Base-by-base conservation (phyloP, 2,797 vertebrate species). In the Oceanodroma leucorhoa region DNA sequence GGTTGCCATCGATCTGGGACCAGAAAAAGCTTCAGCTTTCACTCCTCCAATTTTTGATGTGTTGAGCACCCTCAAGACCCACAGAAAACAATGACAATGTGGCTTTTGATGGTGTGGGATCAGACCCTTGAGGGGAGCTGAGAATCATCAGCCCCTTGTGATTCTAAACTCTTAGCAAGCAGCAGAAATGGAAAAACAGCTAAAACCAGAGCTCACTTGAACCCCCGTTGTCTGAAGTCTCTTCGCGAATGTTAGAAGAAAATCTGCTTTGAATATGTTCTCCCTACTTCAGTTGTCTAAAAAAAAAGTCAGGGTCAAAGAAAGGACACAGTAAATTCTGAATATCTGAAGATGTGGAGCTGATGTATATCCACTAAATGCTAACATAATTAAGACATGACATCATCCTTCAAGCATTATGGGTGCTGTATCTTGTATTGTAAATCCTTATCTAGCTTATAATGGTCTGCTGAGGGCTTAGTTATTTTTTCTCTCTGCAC, bases 381-480 rank as follows among this genome's bases (percentile, higher is more conserved):
- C 71, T 97, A 96, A 97, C 95, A 97, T 97, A 97, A 97, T 97
- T 97, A 97, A 96, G 94, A 94, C 51, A 94, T 97, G 96, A 97
- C 95, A 95, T 97, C 96, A 97, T 96, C 84, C 91, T 96, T 97
- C 92, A 94, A 94, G 79, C 93, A 92, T 96, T 96, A 93, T 95
- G 95, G 92, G 92, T 95, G 87, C 93, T 90, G 82, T 86, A 90
- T 95, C 93, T 96, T 90, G 18, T 94, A 93, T 46, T 96, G 91
- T 96, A 96, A 97, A 96, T 94, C 84, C 92, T 96, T 96, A 91
- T 95, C 96, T 95, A 91, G 57, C 45, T 76, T 83, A 84, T 88
- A 93, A 76, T 92, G 81, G 43, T 76, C 46, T 89, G 73, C 76
- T 91, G 69, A 82, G 26, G 53, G 61, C 71, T 94, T 64, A 60